Percentiles rank a stretch among this genome's conserved stretches.
Conservation (phyloP, 2,888 invertebrate genomes). For the Papilio demoleus region DNA sequence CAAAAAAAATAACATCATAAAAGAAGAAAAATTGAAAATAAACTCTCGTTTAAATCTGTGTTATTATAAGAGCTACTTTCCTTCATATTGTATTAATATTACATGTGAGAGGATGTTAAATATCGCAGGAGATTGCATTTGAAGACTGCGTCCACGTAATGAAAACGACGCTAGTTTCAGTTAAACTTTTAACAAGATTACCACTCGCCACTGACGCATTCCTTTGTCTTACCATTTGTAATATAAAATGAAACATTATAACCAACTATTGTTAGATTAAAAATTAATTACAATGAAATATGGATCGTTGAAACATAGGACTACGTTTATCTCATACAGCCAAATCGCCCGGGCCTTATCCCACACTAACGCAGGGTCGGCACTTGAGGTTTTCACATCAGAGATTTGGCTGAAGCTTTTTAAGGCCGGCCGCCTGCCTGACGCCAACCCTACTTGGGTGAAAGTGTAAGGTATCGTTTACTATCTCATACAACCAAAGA, state of each 20-base stretch:
- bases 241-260: conserved; percentile 1
- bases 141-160: conserved; percentile 1
- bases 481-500: too few relatives aligned
- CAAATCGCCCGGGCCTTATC: too few relatives aligned
- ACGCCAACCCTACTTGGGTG: too few relatives aligned
- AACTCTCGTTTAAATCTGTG: neutral
- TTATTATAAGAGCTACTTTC: neutral
- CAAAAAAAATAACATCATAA: too few relatives aligned
- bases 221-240: conserved; percentile 1
- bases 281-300: too few relatives aligned
- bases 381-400: too few relatives aligned
- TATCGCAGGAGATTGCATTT: neutral
- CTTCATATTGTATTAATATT: neutral
- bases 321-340: too few relatives aligned
- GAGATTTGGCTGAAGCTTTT: too few relatives aligned
- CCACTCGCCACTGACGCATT: neutral
- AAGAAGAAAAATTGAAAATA: neutral
- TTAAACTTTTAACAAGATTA: conserved; percentile 16
- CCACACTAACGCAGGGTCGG: too few relatives aligned
- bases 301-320: too few relatives aligned
- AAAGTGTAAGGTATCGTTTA: too few relatives aligned
- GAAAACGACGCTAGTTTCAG: conserved; percentile 4
- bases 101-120: neutral
- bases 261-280: neutral
- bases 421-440: too few relatives aligned